Conservation (phyloP, 2,888 invertebrate species). For the Rhaphigaster nebulosa region DNA sequence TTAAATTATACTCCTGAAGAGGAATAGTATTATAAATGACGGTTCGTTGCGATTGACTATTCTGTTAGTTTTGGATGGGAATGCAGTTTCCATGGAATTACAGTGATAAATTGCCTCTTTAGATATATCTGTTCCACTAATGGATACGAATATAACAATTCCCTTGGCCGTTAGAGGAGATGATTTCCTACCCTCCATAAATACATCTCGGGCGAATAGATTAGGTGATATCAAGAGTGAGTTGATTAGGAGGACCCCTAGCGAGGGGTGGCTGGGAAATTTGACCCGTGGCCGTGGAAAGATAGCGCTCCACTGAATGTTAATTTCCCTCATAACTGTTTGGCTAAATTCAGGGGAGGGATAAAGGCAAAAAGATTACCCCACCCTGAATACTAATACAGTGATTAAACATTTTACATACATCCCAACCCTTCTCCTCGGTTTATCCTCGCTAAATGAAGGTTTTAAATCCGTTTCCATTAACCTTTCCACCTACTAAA, state of each 20-base stretch:
- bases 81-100: background rate
- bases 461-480: conserved; percentile 56
- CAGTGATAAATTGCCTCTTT: background rate
- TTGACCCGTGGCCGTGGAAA: conserved; percentile 53
- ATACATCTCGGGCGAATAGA: background rate
- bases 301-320: conserved; percentile 53
- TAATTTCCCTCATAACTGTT: conserved; percentile 57
- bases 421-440: conserved; percentile 51
- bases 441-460: conserved; percentile 55
- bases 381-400: conserved; percentile 63
- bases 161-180: background rate
- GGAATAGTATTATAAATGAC: too few relatives aligned
- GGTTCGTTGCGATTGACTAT: too few relatives aligned
- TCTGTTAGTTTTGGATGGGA: too few relatives aligned
- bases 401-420: conserved; percentile 63
- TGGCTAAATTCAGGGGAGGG: conserved; percentile 49
- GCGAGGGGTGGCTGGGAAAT: conserved; percentile 26
- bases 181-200: background rate
- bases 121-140: background rate
- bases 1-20: too few relatives aligned
- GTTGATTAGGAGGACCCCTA: background rate
- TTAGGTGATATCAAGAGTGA: background rate
- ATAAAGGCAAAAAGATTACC: conserved; percentile 63
- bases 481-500: conserved; percentile 43
- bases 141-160: background rate